Evolutionary conservation across 2,113 vertebrate species (phyloP), one percentile per base, ranked within the genome.

Genomic region (Nerophis ophidion): DNA sequence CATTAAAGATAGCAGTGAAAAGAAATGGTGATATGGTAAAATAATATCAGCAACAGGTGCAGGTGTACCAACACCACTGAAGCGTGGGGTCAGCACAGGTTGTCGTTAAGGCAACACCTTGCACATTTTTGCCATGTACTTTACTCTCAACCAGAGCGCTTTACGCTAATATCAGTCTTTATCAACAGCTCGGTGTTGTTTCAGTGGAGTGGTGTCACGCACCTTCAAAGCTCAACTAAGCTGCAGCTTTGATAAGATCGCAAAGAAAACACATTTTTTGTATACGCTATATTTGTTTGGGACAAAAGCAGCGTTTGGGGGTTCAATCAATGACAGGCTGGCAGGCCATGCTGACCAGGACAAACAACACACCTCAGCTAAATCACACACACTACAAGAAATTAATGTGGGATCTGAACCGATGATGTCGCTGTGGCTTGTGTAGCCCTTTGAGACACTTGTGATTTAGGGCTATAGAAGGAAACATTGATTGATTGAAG

Each of bases 201-300:
- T 44, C 58, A 68, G 63, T 40, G 33, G 33, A 60, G 46, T 66
- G 77, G 63, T 10, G 63, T 13, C 66, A 57, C 45, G 42, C 58
- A 60, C 49, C 34, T 12, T 55, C 42, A 56, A 42, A 68, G 64
- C 49, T 50, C 38, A 61, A 59, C 33, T 60, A 80, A 65, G 58
- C 56, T 70, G 58, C 62, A 51, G 38, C 10, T 57, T 62, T 73
- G 81, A 79, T 81, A 74, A 81, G 59, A 78, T 60, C 64, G 34
- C 45, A 38, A 42, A 56, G 8, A 56, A 6, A n/a, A 19, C 54
- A 40, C 42, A 16, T 56, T 55, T 38, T 7, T 38, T 26, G 26
- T 26, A 26, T 26, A 26, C 2, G 2, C 26, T 26, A 26, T 26
- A 26, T 50, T 50, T 50, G 26, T 50, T 48, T 48, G 34, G 15